A percentile compares a stretch with the other conserved stretches of the same genome.
Evolutionary conservation across 2,113 vertebrate species (phyloP).

Genomic region (Lontra canadensis): DNA sequence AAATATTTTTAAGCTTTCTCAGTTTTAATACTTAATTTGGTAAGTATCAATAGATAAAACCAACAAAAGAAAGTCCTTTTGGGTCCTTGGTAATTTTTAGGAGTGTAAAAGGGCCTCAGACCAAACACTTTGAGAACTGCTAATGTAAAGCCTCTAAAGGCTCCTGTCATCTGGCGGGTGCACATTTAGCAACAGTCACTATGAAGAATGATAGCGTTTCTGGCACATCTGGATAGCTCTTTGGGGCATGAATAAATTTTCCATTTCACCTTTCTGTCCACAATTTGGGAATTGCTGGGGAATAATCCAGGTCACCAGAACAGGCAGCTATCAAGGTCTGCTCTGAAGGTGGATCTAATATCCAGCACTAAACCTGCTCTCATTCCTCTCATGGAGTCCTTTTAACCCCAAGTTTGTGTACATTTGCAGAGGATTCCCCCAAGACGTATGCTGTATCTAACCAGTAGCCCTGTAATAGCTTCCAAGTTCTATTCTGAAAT

Average conservation of each 20-base stretch:
- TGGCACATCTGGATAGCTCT: neutral
- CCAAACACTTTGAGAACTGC: neutral
- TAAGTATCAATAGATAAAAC: conserved; percentile 24
- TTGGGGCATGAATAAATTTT: neutral
- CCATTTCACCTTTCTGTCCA: conserved; percentile 1
- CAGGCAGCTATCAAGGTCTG: neutral
- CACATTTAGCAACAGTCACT: neutral
- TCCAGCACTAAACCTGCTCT: conserved; percentile 9
- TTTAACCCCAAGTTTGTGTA: neutral
- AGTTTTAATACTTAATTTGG: conserved; percentile 43
- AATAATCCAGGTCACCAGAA: neutral
- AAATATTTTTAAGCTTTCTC: conserved; percentile 43
- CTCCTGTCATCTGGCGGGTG: neutral
- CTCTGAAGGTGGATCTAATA: conserved; percentile 23
- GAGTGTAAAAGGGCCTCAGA: neutral
- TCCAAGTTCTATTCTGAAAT: conserved; percentile 62
- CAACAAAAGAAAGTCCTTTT: conserved; percentile 43
- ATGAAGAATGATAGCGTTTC: neutral
- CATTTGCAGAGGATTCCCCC: conserved; percentile 42
- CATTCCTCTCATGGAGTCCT: neutral
- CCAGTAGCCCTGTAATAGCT: conserved; percentile 14
- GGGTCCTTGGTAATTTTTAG: neutral
- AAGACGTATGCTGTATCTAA: conserved; percentile 58
- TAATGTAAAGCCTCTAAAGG: neutral
- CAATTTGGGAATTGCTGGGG: neutral